phyloP scores from a whole-genome alignment of 2,797 vertebrate species.

The Danio choprae region DNA sequence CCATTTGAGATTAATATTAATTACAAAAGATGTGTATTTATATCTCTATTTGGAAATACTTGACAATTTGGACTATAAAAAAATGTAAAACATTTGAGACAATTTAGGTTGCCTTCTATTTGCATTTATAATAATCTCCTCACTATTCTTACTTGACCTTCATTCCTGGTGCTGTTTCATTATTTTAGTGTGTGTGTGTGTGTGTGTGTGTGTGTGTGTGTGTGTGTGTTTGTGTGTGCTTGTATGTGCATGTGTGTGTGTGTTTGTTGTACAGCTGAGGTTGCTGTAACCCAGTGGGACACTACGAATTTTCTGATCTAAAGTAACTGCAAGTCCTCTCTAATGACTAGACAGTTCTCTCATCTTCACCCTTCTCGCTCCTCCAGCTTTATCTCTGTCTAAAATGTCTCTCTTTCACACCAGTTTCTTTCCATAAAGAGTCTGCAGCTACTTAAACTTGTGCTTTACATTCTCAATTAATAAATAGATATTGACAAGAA shows the following conservation, averaged over 20 bases:
- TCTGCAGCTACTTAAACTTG: background rate
- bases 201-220: conserved; percentile 18
- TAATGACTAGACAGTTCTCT: conserved; percentile 45
- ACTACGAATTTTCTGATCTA: conserved; percentile 11
- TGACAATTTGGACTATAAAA: background rate
- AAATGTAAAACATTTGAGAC: no score
- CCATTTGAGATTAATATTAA: background rate
- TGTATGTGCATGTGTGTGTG: no score
- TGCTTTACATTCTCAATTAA: background rate
- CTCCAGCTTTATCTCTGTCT: conserved; percentile 8
- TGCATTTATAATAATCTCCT: background rate
- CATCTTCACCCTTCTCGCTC: background rate
- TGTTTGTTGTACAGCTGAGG: conserved; percentile 11
- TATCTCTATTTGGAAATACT: background rate
- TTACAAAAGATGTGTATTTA: background rate
- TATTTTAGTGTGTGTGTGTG: conserved; percentile 11
- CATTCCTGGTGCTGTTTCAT: conserved; percentile 7
- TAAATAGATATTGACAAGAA: background rate
- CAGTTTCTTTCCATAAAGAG: background rate
- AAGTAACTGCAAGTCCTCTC: conserved; percentile 30
- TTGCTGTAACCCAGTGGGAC: conserved; percentile 25
- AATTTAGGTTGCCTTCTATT: background rate
- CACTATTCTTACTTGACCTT: background rate
- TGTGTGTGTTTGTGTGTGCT: background rate
- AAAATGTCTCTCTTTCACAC: background rate